Evolutionary conservation across 2,113 vertebrate genomes (phyloP).

Genomic region (Bombycilla garrulus): DNA sequence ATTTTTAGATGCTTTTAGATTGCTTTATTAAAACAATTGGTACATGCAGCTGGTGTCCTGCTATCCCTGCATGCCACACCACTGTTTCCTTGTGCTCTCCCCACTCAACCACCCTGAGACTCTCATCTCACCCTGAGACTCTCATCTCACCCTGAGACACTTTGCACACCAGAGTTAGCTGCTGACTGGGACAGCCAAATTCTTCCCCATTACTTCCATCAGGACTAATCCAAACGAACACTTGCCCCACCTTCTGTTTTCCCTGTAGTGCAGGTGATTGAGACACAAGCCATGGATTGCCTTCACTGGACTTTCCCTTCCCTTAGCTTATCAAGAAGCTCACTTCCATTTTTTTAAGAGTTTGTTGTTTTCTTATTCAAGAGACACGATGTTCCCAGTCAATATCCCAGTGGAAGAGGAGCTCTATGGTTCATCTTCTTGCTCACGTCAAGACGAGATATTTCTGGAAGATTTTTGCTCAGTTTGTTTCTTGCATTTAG

Average conservation of each 20-base stretch:
- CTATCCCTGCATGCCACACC: neutral
- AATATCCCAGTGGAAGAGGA: neutral
- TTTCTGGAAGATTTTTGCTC: neutral
- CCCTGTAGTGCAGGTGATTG: neutral
- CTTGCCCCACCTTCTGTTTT: neutral
- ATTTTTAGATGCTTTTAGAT: neutral
- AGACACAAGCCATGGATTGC: neutral
- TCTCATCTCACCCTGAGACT: neutral
- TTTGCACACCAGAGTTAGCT: neutral
- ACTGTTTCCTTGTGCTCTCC: neutral
- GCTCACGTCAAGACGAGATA: fast-evolving
- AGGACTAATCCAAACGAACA: neutral
- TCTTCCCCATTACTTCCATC: neutral
- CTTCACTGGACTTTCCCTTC: neutral
- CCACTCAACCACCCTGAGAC: neutral
- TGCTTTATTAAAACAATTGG: neutral
- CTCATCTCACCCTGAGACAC: neutral
- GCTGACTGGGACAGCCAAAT: neutral
- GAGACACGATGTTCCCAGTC: neutral
- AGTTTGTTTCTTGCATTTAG: neutral
- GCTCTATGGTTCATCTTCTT: neutral
- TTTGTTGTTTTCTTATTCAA: neutral
- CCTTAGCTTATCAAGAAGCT: neutral
- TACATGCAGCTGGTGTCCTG: neutral
- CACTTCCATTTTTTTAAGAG: neutral